Evolutionary conservation across 2,797 vertebrate species (phyloP).

Genomic region (Sebastes vulpes): DNA sequence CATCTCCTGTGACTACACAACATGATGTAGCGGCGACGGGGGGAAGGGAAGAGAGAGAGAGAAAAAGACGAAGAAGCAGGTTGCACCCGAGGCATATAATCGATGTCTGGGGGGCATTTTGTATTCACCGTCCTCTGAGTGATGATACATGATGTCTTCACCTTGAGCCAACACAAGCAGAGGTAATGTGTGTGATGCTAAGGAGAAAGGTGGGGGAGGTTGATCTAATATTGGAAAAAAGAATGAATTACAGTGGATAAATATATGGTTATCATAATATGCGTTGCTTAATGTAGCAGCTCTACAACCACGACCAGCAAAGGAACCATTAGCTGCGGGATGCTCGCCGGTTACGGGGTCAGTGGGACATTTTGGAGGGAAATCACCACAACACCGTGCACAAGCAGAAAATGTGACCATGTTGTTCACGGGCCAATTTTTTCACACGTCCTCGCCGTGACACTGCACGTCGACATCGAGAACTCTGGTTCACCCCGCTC

Average conservation of each 20-base stretch:
- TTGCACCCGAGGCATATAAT: constrained; percentile 42
- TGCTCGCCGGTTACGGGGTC: constrained; percentile 19
- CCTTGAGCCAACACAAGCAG: constrained; percentile 43
- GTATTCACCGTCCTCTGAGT: constrained; percentile 21
- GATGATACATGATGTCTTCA: constrained; percentile 52
- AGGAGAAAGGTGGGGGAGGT: neutral
- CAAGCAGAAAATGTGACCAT: neutral
- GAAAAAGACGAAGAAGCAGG: constrained; percentile 17
- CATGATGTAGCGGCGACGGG: constrained; percentile 1
- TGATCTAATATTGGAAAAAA: neutral
- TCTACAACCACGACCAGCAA: neutral
- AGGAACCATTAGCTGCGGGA: constrained; percentile 11
- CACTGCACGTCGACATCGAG: constrained; percentile 61
- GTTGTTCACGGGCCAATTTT: constrained; percentile 24
- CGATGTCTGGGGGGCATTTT: constrained; percentile 48
- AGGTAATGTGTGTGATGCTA: constrained; percentile 7
- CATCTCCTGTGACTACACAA: constrained; percentile 14
- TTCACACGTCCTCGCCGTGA: constrained; percentile 81
- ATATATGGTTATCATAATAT: constrained; percentile 42
- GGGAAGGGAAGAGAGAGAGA: neutral
- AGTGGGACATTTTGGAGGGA: constrained; percentile 57
- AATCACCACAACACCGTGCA: neutral
- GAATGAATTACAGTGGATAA: constrained; percentile 29
- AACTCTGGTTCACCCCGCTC: constrained; percentile 81
- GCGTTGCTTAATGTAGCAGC: constrained; percentile 3